These are phyloP conservation scores for Megalonaias nervosa DNA, from an alignment of 1,140 invertebrate species.

Conservation along the genomic window DNA sequence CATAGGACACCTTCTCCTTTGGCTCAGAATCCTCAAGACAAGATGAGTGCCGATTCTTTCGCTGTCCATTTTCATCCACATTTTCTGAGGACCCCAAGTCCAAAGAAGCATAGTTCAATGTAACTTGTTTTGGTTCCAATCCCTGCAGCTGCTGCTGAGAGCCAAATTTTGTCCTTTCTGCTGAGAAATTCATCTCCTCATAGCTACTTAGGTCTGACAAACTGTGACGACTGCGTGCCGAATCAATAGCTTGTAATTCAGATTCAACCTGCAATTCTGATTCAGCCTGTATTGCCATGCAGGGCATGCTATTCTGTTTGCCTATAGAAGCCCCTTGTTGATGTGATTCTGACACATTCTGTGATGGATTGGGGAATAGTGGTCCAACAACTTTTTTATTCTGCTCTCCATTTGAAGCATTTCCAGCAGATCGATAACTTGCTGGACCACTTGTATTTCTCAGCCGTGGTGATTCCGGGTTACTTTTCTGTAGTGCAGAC, in stretches of 20 bases:
- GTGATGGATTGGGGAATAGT: not conserved
- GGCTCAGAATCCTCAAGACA: constrained; percentile 16
- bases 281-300: constrained; percentile 17
- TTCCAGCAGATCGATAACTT: not conserved
- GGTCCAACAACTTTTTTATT: not conserved
- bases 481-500: no score
- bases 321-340: not conserved
- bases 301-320: constrained; percentile 34
- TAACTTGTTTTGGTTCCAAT: constrained; percentile 1
- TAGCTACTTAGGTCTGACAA: constrained; percentile 23
- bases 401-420: not conserved
- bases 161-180: constrained; percentile 4
- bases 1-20: constrained; percentile 15
- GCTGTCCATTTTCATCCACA: constrained; percentile 18
- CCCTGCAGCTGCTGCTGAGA: constrained; percentile 25
- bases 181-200: constrained; percentile 31
- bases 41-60: constrained; percentile 28
- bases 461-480: not conserved
- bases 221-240: constrained; percentile 22
- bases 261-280: not conserved
- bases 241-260: not conserved
- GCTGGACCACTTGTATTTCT: constrained; percentile 17
- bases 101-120: constrained; percentile 26
- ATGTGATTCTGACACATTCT: constrained; percentile 4
- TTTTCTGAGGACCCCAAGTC: constrained; percentile 22